Percentiles rank a stretch among this genome's conserved stretches.
Evolutionary conservation across 2,888 invertebrate species (phyloP).

Genomic region (Conomelus anceps): DNA sequence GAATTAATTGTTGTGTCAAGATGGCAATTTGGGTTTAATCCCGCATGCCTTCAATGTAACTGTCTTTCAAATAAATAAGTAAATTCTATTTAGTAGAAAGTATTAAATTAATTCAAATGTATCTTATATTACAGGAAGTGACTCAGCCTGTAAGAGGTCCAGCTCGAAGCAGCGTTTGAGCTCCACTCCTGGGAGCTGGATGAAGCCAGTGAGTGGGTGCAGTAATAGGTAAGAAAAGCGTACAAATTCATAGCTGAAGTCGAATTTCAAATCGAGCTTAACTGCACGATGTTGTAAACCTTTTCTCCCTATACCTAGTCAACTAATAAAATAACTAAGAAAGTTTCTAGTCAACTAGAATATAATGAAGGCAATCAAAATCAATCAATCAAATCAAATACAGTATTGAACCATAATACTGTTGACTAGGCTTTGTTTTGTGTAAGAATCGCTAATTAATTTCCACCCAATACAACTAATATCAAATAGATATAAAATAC

Average conservation of each 20-base stretch:
- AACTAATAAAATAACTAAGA: no score
- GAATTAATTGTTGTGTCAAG: not conserved
- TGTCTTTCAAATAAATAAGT: not conserved
- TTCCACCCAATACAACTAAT: no score
- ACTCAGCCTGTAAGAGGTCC: conserved; percentile 14
- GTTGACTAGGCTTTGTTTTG: no score
- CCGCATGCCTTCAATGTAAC: not conserved
- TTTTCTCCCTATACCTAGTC: no score
- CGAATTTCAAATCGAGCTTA: not conserved
- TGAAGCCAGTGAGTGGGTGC: not conserved
- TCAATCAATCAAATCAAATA: no score
- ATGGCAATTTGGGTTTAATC: not conserved
- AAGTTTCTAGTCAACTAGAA: no score
- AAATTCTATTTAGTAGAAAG: not conserved
- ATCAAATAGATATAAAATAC: no score
- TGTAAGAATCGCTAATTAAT: no score
- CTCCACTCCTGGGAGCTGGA: conserved; percentile 21
- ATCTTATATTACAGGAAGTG: not conserved
- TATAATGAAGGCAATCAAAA: no score
- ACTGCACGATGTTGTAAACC: no score
- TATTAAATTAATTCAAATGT: not conserved
- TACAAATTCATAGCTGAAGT: not conserved
- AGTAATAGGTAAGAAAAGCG: not conserved
- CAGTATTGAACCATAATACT: no score
- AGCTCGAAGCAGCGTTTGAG: conserved; percentile 20